Percentiles rank a stretch among this genome's conserved stretches.
phyloP scores from a whole-genome alignment of 2,113 vertebrate genomes.

The Pseudolaguvia tuberculata region DNA sequence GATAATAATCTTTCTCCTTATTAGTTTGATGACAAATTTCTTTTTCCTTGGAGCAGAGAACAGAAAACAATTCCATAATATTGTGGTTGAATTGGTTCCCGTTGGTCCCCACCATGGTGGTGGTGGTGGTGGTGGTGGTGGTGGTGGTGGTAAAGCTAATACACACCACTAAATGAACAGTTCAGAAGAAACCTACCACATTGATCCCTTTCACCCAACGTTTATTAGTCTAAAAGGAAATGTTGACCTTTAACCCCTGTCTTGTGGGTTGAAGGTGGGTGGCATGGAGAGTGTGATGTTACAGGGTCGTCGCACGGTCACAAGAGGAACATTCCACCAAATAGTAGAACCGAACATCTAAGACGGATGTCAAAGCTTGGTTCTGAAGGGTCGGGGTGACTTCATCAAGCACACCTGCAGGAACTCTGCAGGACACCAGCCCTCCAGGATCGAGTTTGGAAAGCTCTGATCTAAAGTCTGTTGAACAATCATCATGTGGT shows the following conservation, averaged over 20 bases:
- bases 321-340: background rate
- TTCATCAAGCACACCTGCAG: too few species aligned
- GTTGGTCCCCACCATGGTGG: too few species aligned
- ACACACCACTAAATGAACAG: background rate
- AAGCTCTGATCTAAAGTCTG: too few species aligned
- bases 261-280: background rate
- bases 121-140: too few species aligned
- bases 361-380: too few species aligned
- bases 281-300: background rate
- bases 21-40: background rate
- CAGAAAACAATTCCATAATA: background rate
- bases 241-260: background rate
- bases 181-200: background rate
- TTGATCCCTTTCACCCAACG: background rate
- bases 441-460: too few species aligned
- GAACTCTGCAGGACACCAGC: too few species aligned
- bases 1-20: conserved; percentile 18
- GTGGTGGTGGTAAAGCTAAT: too few species aligned
- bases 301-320: background rate
- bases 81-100: background rate
- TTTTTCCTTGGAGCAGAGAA: too few species aligned
- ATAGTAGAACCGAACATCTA: background rate
- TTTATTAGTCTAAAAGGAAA: background rate
- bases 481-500: too few species aligned
- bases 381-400: too few species aligned